These are phyloP conservation scores for Spea hammondii DNA, from an alignment of 2,797 vertebrate species.

Conservation along the genomic window DNA sequence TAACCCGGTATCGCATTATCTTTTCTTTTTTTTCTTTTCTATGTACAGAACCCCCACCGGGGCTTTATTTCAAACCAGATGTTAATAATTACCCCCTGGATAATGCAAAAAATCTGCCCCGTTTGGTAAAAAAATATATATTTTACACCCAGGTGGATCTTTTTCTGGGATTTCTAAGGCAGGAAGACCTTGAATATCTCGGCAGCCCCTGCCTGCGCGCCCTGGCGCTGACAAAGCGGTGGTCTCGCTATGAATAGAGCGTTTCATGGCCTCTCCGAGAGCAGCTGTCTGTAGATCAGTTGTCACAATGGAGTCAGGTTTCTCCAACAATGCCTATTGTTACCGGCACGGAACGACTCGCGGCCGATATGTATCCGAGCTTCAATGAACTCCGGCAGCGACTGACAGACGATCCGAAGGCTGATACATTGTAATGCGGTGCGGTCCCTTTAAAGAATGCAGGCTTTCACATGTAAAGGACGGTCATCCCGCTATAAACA, in stretches of 20 bases:
- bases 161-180: neutral
- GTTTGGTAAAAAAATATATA: too few relatives aligned
- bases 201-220: neutral
- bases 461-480: too few relatives aligned
- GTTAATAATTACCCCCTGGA: too few relatives aligned
- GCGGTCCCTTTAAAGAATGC: too few relatives aligned
- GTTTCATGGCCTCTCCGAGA: conserved; percentile 8
- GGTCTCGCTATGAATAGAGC: neutral
- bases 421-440: too few relatives aligned
- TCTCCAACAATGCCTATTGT: conserved; percentile 30
- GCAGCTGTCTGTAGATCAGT: conserved; percentile 33
- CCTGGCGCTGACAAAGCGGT: conserved; percentile 4
- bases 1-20: too few relatives aligned
- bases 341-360: neutral
- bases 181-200: neutral
- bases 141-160: too few relatives aligned
- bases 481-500: too few relatives aligned
- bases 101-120: too few relatives aligned
- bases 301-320: conserved; percentile 23
- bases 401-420: neutral
- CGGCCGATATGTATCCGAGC: neutral
- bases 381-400: conserved; percentile 33
- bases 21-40: too few relatives aligned
- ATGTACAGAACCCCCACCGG: too few relatives aligned
- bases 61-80: too few relatives aligned